Evolutionary conservation across 1,140 invertebrate genomes (phyloP), one percentile per base, ranked within the genome.

Genomic region (Neuroterus valhalla): DNA sequence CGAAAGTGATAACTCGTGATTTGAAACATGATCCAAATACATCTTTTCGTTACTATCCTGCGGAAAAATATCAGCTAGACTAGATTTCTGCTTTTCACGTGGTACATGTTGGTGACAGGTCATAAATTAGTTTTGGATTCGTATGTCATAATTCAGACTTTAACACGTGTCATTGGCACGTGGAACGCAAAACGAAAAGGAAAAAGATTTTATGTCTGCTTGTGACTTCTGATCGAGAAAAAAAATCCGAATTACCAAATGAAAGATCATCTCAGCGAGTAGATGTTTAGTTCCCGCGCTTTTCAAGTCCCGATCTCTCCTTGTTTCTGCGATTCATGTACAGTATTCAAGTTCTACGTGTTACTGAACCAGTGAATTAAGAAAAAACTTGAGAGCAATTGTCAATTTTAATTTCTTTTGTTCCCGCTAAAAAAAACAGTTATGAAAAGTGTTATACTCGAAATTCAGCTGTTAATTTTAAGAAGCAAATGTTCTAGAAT

Each of bases 111-210:
- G 74, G 75, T 80, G 79, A 80, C 79, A 80, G 79, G 79, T 62
- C 62, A 76, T 80, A 76, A 80, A 76, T 78, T 80, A 80, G 76
- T 78, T 80, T 80, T 76, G 79, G 76, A 80, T 78, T 67, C 79
- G 79, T 76, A 74, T 72, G 79, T 76, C 76, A 76, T 80, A 78
- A 80, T 80, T 80, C 76, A 80, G 74, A 74, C 62, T 23, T 72
- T 68, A 78, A 80, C 76, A 80, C 78, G 78, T 80, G 76, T 80
- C 78, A 72, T 78, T 78, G 76, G 76, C 78, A 78, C 78, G 78
- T 76, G 78, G 76, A 66, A 69, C 72, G 66, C 43, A 66, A 70
- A 67, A 74, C 62, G 74, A 68, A 71, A 76, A 78, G n/a, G n/a
- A n/a, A 76, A 75, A 70, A 70, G 55, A 31, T 15, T 62, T 62